Conservation (phyloP, 2,797 vertebrate species). For the Galaxias olidus region DNA sequence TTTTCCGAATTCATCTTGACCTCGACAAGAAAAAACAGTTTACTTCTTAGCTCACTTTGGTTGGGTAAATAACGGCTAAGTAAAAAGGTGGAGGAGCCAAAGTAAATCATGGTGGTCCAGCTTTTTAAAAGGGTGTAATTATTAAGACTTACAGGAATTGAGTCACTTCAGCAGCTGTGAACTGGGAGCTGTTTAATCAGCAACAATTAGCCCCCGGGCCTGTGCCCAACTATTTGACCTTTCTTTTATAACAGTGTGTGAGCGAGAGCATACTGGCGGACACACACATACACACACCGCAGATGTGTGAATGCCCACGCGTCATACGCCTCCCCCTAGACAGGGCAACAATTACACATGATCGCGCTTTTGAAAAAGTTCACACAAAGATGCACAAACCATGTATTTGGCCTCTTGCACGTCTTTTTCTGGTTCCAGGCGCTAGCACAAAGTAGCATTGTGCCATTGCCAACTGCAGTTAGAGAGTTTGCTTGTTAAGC, state of each 20-base stretch:
- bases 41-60: too few relatives aligned
- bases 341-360: conserved; percentile 34
- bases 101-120: conserved; percentile 32
- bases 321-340: too few relatives aligned
- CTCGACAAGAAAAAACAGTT: too few relatives aligned
- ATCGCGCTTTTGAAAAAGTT: conserved; percentile 38
- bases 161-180: conserved; percentile 35
- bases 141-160: conserved; percentile 23
- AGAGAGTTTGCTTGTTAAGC: too few relatives aligned
- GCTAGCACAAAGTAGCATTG: too few relatives aligned
- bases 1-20: too few relatives aligned
- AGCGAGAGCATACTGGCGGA: not conserved
- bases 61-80: too few relatives aligned
- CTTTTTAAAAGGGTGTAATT: conserved; percentile 52
- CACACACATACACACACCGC: not conserved
- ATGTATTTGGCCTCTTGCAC: too few relatives aligned
- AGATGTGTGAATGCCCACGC: conserved; percentile 4
- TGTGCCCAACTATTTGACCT: not conserved
- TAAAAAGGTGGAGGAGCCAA: too few relatives aligned
- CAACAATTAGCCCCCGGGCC: conserved; percentile 16
- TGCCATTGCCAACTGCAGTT: too few relatives aligned
- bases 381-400: conserved; percentile 9
- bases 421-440: too few relatives aligned
- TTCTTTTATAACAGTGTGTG: not conserved
- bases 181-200: conserved; percentile 22